Percentiles rank a stretch among this genome's conserved stretches.
Evolutionary conservation across 2,888 invertebrate species (phyloP).

Genomic region (Notocelia uddmanniana): DNA sequence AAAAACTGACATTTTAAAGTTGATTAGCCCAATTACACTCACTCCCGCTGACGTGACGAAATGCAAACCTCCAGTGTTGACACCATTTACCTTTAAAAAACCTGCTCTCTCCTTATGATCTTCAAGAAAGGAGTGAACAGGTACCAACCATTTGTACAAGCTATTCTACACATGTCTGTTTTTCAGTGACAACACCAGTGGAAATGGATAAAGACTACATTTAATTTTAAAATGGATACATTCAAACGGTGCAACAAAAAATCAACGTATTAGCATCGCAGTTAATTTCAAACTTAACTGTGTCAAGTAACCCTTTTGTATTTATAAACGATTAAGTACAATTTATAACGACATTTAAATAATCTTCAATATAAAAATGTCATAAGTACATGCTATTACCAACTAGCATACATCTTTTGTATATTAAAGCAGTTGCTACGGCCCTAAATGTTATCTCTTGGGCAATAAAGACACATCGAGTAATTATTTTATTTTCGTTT

Average conservation of each 20-base stretch:
- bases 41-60: no score
- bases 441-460: slow-evolving; percentile 13
- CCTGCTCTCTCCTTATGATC: no score
- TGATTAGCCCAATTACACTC: no score
- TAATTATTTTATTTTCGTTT: slow-evolving; percentile 32
- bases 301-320: not conserved
- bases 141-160: not conserved
- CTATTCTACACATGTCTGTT: not conserved
- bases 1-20: no score
- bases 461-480: slow-evolving; percentile 24
- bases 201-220: not conserved
- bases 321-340: not conserved
- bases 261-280: not conserved
- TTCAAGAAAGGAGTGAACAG: not conserved
- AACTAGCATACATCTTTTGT: not conserved
- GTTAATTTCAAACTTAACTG: not conserved
- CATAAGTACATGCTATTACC: not conserved
- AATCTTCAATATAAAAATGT: not conserved
- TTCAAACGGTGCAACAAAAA: not conserved
- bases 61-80: no score
- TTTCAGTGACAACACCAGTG: not conserved
- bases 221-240: not conserved
- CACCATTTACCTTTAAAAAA: no score
- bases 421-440: not conserved
- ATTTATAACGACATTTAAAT: slow-evolving; percentile 4